These are phyloP conservation scores for Hemiscyllium ocellatum DNA, from an alignment of 2,113 vertebrate species.

Conservation along the genomic window DNA sequence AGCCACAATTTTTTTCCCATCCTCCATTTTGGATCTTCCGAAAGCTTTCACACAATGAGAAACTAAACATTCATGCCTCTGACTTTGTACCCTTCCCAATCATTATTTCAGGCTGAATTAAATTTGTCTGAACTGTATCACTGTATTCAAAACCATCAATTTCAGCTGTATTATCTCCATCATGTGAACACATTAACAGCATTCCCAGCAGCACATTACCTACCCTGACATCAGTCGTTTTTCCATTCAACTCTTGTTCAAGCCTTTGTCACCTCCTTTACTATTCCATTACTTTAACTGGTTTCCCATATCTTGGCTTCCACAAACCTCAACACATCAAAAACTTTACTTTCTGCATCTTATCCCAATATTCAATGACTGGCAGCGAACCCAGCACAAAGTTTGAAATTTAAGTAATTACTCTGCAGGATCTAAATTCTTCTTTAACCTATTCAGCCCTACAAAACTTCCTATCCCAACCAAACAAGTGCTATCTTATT, in stretches of 20 bases:
- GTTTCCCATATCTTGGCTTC: background rate
- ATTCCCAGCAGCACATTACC: background rate
- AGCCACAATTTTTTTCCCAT: too few relatives aligned
- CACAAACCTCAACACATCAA: background rate
- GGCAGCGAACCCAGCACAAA: background rate
- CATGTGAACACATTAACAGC: background rate
- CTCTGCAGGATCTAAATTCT: background rate
- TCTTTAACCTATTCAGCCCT: background rate
- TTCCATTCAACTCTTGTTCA: background rate
- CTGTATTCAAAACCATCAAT: background rate
- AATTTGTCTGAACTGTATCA: background rate
- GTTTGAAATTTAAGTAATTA: background rate
- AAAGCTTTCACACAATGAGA: background rate
- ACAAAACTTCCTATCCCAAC: background rate
- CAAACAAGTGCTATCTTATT: background rate
- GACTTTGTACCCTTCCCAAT: background rate
- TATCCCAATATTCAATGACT: background rate
- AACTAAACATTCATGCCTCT: background rate
- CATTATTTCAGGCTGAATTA: background rate
- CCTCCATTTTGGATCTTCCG: too few relatives aligned
- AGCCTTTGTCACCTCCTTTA: background rate
- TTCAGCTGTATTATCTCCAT: background rate
- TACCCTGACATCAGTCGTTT: background rate
- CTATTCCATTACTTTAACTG: background rate
- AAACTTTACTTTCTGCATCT: background rate